A percentile compares a stretch with the other conserved stretches of the same genome.
Conservation (phyloP, 35 echinoderm and acorn worm species). For the Anneissia japonica region DNA sequence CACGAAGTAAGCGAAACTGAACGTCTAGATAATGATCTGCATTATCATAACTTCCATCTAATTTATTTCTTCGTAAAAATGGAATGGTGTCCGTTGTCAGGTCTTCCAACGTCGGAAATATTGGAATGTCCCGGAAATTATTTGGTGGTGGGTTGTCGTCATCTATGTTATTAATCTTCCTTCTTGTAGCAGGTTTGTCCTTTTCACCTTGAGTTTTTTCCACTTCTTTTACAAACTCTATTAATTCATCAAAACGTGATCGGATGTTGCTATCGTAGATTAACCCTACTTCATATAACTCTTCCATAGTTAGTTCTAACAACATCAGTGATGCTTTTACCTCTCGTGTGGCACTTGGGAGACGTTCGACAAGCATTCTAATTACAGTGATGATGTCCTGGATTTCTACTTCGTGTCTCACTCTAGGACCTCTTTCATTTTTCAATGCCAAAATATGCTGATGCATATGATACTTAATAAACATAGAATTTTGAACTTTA, state of each 20-base stretch:
- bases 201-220: conserved; percentile 1
- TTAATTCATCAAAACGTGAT: conserved; percentile 13
- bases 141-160: conserved; percentile 38
- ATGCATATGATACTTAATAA: conserved; percentile 31
- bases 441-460: background rate
- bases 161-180: background rate
- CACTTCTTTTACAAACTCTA: background rate
- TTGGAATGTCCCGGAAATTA: conserved; percentile 48
- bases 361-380: background rate
- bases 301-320: conserved; percentile 14
- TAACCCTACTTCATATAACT: background rate
- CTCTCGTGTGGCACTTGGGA: background rate
- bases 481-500: conserved; percentile 29
- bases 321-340: background rate
- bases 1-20: conserved; percentile 74
- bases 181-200: background rate
- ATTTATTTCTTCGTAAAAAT: conserved; percentile 34
- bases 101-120: conserved; percentile 70
- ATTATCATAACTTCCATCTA: conserved; percentile 36
- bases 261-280: conserved; percentile 7
- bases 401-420: background rate
- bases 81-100: conserved; percentile 30
- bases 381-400: background rate
- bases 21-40: conserved; percentile 74
- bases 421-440: background rate